These are phyloP conservation scores for Nysson spinosus DNA, from an alignment of 2,888 invertebrate genomes.

Conservation along the genomic window DNA sequence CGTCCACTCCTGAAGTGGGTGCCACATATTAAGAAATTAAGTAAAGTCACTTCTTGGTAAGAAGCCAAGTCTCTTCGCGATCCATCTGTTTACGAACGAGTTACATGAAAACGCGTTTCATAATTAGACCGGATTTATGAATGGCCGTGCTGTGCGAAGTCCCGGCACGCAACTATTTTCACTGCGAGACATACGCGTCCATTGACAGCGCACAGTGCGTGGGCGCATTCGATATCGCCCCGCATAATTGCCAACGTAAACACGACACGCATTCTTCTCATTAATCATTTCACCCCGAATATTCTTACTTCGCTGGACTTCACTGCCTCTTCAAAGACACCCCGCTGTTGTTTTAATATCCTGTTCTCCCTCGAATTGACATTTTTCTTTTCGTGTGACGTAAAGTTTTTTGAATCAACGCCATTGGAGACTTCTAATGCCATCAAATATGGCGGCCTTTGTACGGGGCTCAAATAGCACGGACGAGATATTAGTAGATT, in stretches of 20 bases:
- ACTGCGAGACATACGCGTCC: constrained; percentile 22
- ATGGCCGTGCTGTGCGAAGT: constrained; percentile 14
- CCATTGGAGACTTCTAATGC: constrained; percentile 15
- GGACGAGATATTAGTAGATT: no score
- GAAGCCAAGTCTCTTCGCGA: no score
- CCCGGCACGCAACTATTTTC: constrained; percentile 40
- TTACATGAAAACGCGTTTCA: constrained; percentile 1
- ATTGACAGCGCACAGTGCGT: constrained; percentile 48
- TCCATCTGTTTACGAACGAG: no score
- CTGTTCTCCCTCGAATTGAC: constrained; percentile 13
- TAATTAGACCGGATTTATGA: constrained; percentile 17
- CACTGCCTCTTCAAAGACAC: constrained; percentile 25
- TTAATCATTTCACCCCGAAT: constrained; percentile 54
- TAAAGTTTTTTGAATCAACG: constrained; percentile 33
- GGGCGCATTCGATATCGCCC: constrained; percentile 41
- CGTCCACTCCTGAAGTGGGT: no score
- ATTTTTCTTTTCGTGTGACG: constrained; percentile 15
- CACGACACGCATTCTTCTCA: constrained; percentile 51
- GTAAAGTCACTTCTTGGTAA: no score
- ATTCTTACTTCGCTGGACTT: constrained; percentile 32
- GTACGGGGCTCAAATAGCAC: no score
- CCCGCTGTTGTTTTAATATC: constrained; percentile 23
- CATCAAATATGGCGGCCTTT: constrained; percentile 8
- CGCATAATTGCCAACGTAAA: constrained; percentile 49
- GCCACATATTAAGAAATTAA: no score